Conservation (phyloP, 2,797 vertebrate species). For the Thaleichthys pacificus region DNA sequence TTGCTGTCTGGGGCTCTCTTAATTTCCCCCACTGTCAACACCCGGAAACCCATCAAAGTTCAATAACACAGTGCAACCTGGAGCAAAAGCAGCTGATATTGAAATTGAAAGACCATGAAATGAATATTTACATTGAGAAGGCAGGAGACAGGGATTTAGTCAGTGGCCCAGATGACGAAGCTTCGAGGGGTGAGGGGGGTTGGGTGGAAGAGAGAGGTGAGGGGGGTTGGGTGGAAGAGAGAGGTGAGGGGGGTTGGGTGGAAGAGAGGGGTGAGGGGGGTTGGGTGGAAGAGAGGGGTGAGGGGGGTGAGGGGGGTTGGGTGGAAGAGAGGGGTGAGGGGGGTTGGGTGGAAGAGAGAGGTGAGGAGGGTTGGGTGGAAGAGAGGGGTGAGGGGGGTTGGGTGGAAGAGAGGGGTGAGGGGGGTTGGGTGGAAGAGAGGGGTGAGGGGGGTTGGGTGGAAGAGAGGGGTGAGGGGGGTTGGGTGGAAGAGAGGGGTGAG, state of each 20-base stretch:
- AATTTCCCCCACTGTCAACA: constrained; percentile 43
- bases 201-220: constrained; percentile 17
- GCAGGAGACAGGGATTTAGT: constrained; percentile 49
- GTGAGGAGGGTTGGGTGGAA: too few relatives aligned
- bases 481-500: constrained; percentile 6
- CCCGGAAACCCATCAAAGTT: constrained; percentile 34
- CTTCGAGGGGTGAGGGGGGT: constrained; percentile 28
- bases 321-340: too few relatives aligned
- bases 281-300: constrained; percentile 1
- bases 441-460: too few relatives aligned
- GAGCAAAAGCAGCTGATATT: constrained; percentile 40
- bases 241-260: too few relatives aligned
- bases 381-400: constrained; percentile 20
- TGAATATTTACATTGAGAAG: constrained; percentile 54
- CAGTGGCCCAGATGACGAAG: constrained; percentile 40
- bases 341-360: too few relatives aligned
- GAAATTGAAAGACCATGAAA: constrained; percentile 59
- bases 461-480: too few relatives aligned
- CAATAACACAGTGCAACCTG: constrained; percentile 31
- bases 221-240: too few relatives aligned
- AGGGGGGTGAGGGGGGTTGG: constrained; percentile 6
- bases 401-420: constrained; percentile 16
- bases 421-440: too few relatives aligned
- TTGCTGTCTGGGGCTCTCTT: constrained; percentile 14
- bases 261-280: too few relatives aligned